Percentiles rank a stretch among this genome's conserved stretches.
These are phyloP conservation scores for Perdita meconis DNA, from an alignment of 2,888 invertebrate species.

Conservation along the genomic window DNA sequence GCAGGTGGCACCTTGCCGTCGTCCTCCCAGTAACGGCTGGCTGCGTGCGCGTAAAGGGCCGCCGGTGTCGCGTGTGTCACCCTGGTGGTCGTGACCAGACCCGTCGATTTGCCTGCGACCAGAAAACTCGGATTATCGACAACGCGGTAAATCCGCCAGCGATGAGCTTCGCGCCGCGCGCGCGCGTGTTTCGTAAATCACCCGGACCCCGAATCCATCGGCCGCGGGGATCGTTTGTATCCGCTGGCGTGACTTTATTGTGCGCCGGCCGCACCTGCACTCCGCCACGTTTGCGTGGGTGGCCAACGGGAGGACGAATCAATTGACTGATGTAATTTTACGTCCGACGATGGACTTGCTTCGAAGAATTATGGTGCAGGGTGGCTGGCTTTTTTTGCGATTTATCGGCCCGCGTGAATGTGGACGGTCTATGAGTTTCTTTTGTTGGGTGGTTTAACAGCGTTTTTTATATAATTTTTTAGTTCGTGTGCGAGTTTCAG, in stretches of 20 bases:
- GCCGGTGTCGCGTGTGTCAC: constrained; percentile 93
- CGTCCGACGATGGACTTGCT: not conserved
- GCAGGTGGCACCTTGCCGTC: constrained; percentile 90
- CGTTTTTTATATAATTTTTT: too few species aligned
- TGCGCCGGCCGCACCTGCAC: constrained; percentile 16
- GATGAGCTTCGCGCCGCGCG: constrained; percentile 18
- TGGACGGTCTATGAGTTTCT: too few species aligned
- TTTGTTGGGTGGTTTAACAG: too few species aligned
- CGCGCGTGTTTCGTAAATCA: constrained; percentile 57
- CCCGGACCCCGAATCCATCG: constrained; percentile 31
- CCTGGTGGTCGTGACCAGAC: constrained; percentile 92
- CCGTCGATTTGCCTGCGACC: constrained; percentile 90
- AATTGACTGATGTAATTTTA: constrained; percentile 11
- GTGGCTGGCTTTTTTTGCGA: too few species aligned
- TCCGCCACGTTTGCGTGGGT: not conserved
- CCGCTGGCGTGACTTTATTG: constrained; percentile 41
- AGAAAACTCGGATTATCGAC: constrained; percentile 36
- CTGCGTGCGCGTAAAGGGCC: constrained; percentile 90
- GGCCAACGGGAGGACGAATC: constrained; percentile 27
- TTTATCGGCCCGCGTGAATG: too few species aligned
- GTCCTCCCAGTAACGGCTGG: constrained; percentile 92
- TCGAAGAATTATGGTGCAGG: not conserved
- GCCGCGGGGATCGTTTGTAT: constrained; percentile 44
- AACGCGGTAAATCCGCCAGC: not conserved
- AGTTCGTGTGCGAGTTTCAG: too few species aligned